A percentile compares a stretch with the other conserved stretches of the same genome.
Evolutionary conservation across 2,113 vertebrate species (phyloP).

Genomic region (Antechinus flavipes): DNA sequence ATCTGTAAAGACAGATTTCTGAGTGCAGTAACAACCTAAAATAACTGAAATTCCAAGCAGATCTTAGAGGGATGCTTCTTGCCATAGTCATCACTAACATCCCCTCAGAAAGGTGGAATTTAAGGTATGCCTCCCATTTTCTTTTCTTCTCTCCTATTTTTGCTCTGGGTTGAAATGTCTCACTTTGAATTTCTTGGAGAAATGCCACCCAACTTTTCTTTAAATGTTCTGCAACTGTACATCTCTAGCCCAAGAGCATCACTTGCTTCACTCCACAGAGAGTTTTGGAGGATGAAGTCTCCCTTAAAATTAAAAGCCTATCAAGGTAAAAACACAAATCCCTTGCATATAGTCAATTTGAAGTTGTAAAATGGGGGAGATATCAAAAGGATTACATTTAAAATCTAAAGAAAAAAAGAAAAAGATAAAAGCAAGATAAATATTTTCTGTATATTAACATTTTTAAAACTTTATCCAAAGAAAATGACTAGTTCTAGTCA

Average conservation of each 20-base stretch:
- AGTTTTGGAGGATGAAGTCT: neutral
- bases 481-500: constrained; percentile 19
- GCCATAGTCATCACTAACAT: neutral
- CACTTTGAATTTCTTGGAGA: neutral
- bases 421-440: neutral
- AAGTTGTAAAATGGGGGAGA: neutral
- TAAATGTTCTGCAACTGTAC: neutral
- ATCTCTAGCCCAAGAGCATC: neutral
- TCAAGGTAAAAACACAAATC: constrained; percentile 57
- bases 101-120: neutral
- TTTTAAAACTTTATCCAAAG: constrained; percentile 26
- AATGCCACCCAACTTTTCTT: neutral
- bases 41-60: neutral
- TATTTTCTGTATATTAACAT: constrained; percentile 1
- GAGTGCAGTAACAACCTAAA: neutral
- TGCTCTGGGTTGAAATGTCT: neutral
- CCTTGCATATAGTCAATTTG: constrained; percentile 42
- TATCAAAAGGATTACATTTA: neutral
- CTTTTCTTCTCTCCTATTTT: neutral
- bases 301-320: constrained; percentile 49
- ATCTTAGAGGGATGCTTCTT: neutral
- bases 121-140: neutral
- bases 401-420: neutral
- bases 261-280: neutral
- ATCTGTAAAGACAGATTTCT: neutral